phyloP scores from a whole-genome alignment of 2,113 vertebrate species.

The Nycticryphes semicollaris region DNA sequence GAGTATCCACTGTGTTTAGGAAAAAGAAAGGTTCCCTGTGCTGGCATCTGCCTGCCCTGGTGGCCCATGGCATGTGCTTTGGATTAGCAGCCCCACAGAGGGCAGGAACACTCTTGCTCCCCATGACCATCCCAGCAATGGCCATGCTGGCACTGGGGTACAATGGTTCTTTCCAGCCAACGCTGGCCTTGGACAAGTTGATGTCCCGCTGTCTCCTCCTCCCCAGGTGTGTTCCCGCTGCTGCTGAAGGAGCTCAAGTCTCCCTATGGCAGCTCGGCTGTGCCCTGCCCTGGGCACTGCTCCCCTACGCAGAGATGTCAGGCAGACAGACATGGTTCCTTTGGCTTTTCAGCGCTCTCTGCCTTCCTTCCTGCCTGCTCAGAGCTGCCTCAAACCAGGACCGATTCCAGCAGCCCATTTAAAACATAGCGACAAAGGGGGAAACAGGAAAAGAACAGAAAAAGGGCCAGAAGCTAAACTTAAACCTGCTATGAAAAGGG shows the following conservation, averaged over 20 bases:
- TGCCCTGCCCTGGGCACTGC: background rate
- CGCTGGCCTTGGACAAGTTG: rapidly evolving
- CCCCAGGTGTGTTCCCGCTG: rapidly evolving
- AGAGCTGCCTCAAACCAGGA: background rate
- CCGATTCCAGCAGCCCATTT: background rate
- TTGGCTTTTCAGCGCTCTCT: background rate
- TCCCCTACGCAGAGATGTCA: rapidly evolving
- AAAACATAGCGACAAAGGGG: background rate
- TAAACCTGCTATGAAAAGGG: background rate
- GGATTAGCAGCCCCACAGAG: background rate
- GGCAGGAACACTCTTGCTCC: background rate
- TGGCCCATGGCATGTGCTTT: rapidly evolving
- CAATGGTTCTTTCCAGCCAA: background rate
- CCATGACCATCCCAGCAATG: background rate
- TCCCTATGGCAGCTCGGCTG: rapidly evolving
- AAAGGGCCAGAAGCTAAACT: conserved; percentile 17
- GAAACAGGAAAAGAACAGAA: background rate
- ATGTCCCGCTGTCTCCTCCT: background rate
- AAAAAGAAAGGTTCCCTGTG: background rate
- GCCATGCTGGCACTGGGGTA: background rate
- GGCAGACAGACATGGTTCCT: background rate
- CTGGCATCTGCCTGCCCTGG: background rate
- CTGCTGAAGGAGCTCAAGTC: background rate
- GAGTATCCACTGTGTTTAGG: rapidly evolving
- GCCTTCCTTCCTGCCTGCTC: conserved; percentile 20